These are phyloP conservation scores for Betta splendens DNA, from an alignment of 2,797 vertebrate species.

Conservation along the genomic window DNA sequence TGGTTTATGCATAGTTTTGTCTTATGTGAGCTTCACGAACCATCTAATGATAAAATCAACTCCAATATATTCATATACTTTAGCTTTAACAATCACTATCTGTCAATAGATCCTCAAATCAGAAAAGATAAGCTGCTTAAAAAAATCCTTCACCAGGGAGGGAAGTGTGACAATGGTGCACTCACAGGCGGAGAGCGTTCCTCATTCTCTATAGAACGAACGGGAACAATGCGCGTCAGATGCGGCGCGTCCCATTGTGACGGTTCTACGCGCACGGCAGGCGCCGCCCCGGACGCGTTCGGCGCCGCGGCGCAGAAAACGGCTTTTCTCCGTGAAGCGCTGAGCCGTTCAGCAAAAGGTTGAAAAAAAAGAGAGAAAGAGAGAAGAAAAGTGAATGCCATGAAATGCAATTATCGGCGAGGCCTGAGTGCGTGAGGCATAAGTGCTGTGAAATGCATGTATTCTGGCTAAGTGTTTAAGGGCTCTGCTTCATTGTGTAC, in stretches of 20 bases:
- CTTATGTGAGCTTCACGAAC: slow-evolving; percentile 21
- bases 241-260: slow-evolving; percentile 11
- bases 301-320: neutral
- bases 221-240: slow-evolving; percentile 32
- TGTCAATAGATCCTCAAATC: too few species aligned
- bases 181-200: slow-evolving; percentile 18
- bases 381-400: neutral
- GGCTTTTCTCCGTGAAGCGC: neutral
- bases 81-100: too few species aligned
- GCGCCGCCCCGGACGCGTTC: slow-evolving; percentile 16
- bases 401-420: neutral
- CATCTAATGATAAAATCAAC: slow-evolving; percentile 21
- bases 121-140: too few species aligned
- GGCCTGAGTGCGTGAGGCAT: too few species aligned
- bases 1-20: slow-evolving; percentile 20
- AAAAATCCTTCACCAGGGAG: too few species aligned
- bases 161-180: neutral
- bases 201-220: slow-evolving; percentile 48
- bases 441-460: too few species aligned
- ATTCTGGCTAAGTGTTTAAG: too few species aligned
- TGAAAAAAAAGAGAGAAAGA: neutral
- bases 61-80: neutral
- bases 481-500: too few species aligned
- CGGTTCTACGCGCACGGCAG: neutral
- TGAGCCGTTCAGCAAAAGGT: neutral